A percentile compares a stretch with the other conserved stretches of the same genome.
phyloP scores from a whole-genome alignment of 2,888 invertebrate species.

The Callimorpha dominula region DNA sequence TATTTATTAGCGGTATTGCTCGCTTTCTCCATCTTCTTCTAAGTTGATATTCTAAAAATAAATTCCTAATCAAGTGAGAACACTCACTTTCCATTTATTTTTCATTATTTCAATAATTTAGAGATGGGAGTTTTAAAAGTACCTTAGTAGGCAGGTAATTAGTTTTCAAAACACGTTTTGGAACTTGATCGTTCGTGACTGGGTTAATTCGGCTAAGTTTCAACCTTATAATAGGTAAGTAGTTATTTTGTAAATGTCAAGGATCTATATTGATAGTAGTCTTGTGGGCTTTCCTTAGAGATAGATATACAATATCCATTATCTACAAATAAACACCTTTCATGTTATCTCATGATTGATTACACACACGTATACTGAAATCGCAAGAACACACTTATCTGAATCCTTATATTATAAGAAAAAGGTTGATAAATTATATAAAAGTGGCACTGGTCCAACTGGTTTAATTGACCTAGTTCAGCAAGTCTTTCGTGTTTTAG shows the following conservation, averaged over 20 bases:
- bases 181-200: neutral
- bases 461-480: constrained; percentile 2
- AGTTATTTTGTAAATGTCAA: neutral
- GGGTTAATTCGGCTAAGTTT: neutral
- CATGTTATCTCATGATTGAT: neutral
- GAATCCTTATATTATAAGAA: neutral
- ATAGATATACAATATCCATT: too few species aligned
- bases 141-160: neutral
- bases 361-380: neutral
- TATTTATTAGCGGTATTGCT: too few species aligned
- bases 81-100: neutral
- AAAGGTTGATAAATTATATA: neutral
- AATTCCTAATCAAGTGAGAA: neutral
- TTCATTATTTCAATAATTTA: neutral
- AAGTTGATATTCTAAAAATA: neutral
- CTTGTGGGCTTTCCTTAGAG: neutral
- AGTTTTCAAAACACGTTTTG: neutral
- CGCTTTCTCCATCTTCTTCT: too few species aligned
- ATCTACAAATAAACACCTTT: neutral
- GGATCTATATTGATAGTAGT: neutral
- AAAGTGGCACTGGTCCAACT: neutral
- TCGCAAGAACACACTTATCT: neutral
- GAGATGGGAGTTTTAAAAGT: neutral
- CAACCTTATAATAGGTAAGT: neutral
- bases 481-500: neutral